These are phyloP conservation scores for Sciurus niger DNA, from an alignment of 2,113 vertebrate species.

Conservation along the genomic window DNA sequence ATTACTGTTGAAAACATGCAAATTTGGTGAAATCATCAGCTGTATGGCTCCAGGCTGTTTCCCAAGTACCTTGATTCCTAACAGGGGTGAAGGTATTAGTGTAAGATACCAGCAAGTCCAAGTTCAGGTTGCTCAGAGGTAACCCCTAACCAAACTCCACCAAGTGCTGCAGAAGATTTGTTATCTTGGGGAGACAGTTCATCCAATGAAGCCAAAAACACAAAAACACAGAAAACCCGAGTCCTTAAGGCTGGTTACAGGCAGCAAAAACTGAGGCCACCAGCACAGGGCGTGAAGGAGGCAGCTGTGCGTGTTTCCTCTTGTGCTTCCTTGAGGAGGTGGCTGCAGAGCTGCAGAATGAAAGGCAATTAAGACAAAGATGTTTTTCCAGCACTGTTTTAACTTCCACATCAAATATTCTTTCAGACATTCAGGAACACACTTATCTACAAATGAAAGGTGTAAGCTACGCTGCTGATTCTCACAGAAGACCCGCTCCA, in stretches of 20 bases:
- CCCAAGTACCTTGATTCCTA: too few relatives aligned
- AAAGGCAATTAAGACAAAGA: conserved; percentile 74
- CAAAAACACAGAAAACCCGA: neutral
- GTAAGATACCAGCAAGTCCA: too few relatives aligned
- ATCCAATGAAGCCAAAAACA: conserved; percentile 76
- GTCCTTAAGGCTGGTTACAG: conserved; percentile 89
- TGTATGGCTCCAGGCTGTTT: too few relatives aligned
- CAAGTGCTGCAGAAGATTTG: too few relatives aligned
- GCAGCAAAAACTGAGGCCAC: conserved; percentile 76
- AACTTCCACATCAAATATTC: conserved; percentile 69
- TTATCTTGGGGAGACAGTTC: too few relatives aligned
- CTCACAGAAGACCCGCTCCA: neutral
- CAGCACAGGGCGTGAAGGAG: conserved; percentile 27
- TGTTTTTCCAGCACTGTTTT: conserved; percentile 17
- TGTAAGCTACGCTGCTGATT: neutral
- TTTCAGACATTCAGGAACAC: conserved; percentile 35
- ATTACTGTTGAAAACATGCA: too few relatives aligned
- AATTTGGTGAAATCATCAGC: too few relatives aligned
- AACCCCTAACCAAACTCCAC: too few relatives aligned
- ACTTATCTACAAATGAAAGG: conserved; percentile 41
- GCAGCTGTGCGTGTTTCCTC: neutral
- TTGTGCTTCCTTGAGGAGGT: neutral
- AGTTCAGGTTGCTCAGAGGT: too few relatives aligned
- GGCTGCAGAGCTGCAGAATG: neutral
- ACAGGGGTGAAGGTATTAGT: too few relatives aligned